Percentiles rank a stretch among this genome's conserved stretches.
Conservation (phyloP, 2,113 vertebrate genomes). For the Sarotherodon lohbergeri region DNA sequence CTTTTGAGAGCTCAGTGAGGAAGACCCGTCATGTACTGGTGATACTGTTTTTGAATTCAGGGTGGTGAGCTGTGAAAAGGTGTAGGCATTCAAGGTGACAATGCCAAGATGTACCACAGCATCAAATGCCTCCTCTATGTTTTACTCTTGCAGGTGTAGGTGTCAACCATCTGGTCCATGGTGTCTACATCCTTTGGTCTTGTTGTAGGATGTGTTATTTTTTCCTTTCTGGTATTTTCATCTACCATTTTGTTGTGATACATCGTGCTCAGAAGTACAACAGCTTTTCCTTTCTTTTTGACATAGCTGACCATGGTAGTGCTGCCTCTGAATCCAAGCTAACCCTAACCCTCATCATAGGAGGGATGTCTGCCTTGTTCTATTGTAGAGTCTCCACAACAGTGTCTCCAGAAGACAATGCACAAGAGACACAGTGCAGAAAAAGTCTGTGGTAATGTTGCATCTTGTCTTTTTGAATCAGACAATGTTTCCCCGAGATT, state of each 20-base stretch:
- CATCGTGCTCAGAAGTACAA: not conserved
- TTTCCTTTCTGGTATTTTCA: not conserved
- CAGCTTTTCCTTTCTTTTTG: not conserved
- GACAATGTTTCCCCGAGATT: fast-evolving
- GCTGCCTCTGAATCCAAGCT: not conserved
- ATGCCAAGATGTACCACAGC: not conserved
- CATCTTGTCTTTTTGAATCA: not conserved
- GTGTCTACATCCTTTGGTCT: not conserved
- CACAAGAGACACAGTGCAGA: fast-evolving
- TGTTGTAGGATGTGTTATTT: not conserved
- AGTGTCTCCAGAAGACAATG: not conserved
- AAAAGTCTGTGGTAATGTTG: not conserved
- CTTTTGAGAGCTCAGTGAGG: not conserved
- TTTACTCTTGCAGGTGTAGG: not conserved
- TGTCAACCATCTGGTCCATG: not conserved
- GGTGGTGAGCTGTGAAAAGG: not conserved
- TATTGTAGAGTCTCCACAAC: not conserved
- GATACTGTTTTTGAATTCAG: not conserved
- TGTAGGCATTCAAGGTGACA: not conserved
- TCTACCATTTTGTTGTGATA: not conserved
- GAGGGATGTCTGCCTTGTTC: not conserved
- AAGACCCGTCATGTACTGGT: not conserved
- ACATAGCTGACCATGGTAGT: not conserved
- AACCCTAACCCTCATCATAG: not conserved
- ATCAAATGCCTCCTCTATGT: not conserved